Evolutionary conservation across 2,888 invertebrate species (phyloP).

Genomic region (Acanthosepion pharaonis): DNA sequence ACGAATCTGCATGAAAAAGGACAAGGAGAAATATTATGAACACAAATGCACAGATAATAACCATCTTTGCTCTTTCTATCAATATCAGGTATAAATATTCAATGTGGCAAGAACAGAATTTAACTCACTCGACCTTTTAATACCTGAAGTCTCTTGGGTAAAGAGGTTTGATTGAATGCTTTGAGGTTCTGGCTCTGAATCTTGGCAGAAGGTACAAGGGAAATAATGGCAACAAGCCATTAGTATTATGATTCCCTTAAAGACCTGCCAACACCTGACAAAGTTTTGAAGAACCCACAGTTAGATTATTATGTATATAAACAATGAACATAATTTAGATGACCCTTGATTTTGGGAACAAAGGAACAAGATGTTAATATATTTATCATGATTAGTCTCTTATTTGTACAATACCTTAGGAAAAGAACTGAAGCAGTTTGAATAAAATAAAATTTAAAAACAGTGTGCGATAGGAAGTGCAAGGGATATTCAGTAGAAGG

Average conservation of each 20-base stretch:
- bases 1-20: neutral
- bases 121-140: neutral
- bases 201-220: neutral
- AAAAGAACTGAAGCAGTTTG: too few relatives aligned
- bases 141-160: neutral
- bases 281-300: slow-evolving; percentile 55
- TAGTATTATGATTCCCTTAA: neutral
- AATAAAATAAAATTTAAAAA: too few relatives aligned
- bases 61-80: neutral
- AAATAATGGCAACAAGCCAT: neutral
- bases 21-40: neutral
- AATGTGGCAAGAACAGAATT: neutral
- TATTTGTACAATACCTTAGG: neutral
- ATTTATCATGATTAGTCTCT: neutral
- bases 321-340: neutral
- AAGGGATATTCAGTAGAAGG: too few relatives aligned
- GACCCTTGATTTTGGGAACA: neutral
- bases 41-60: neutral
- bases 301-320: slow-evolving; percentile 57
- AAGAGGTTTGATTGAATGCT: slow-evolving; percentile 33
- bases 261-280: neutral
- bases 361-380: neutral
- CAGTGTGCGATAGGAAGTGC: too few relatives aligned
- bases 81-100: slow-evolving; percentile 33
- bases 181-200: neutral